Base-by-base conservation (phyloP, 2,888 invertebrate species). In the Lasiommata megera region DNA sequence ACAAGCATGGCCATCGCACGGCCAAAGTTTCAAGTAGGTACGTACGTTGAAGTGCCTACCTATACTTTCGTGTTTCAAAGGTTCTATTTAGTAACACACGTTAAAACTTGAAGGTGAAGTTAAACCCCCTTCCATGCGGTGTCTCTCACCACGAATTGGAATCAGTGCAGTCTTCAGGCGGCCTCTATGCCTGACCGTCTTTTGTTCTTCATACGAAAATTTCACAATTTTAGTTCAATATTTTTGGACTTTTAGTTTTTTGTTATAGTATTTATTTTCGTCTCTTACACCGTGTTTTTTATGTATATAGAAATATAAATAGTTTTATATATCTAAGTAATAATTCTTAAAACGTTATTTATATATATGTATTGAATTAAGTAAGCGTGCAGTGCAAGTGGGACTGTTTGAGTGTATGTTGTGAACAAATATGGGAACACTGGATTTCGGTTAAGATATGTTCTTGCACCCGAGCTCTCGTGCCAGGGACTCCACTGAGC, bases 361-460 rank as follows among this genome's bases (percentile, higher is more conserved):
- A 34, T 31, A 31, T 31, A 11, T 34, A 34, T 11, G 9, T 47
- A 11, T 6, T 11, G 5, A 18, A 48, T 14, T 9, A 23, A 23
- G 5, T n/a, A 23, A 23, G 5, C 50, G 64, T 64, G 61, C 53
- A 64, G 62, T 62, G 66, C 37, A 48, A 51, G 16, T 64, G 46
- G 41, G 38, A 51, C 44, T 12, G 23, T 34, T 48, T 46, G n/a
- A 38, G 57, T 58, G 55, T 31, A 6, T 65, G 64, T 73, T 73
- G 78, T 76, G 73, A 69, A 66, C 64, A 80, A 88, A 81, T 79
- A 89, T 90, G 89, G 82, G 79, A 73, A 77, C 75, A 70, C 72
- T 85, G 82, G 90, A 89, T 79, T 88, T 82, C 67, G 90, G 90
- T 79, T 90, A 88, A 88, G 74, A 68, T 80, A 90, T 90, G 90